phyloP scores from a whole-genome alignment of 1,140 invertebrate genomes.

The Zaprionus nigranus region DNA sequence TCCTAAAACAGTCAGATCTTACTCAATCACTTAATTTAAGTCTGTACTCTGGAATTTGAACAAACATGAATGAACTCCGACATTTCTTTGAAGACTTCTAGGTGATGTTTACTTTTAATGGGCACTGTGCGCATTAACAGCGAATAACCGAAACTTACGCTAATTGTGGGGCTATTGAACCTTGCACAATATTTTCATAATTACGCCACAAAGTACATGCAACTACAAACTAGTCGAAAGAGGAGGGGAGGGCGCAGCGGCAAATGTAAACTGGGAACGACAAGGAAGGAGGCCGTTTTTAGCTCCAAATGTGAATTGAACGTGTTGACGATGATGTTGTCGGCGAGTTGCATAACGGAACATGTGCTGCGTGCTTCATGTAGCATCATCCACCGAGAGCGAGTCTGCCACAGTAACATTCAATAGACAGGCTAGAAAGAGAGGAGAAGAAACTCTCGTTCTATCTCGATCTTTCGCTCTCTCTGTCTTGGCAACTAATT shows the following conservation, averaged over 20 bases:
- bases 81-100: conserved; percentile 26
- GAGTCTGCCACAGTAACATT: conserved; percentile 72
- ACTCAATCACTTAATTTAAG: background rate
- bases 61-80: conserved; percentile 6
- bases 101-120: background rate
- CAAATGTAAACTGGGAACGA: conserved; percentile 33
- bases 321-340: conserved; percentile 53
- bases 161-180: conserved; percentile 72
- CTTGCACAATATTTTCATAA: conserved; percentile 81
- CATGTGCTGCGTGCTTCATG: conserved; percentile 32
- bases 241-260: conserved; percentile 19
- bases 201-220: conserved; percentile 51
- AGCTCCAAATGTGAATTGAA: conserved; percentile 77
- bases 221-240: conserved; percentile 42
- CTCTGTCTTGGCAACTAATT: conserved; percentile 71
- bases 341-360: conserved; percentile 69
- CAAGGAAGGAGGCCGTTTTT: conserved; percentile 74
- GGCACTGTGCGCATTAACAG: conserved; percentile 25
- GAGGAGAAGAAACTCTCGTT: background rate
- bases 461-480: background rate
- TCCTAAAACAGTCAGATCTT: too few species aligned
- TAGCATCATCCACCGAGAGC: conserved; percentile 4
- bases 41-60: background rate
- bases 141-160: conserved; percentile 41
- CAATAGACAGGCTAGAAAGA: conserved; percentile 8